phyloP scores from a whole-genome alignment of 2,888 invertebrate genomes.

The Drosophila parthenogenetica region DNA sequence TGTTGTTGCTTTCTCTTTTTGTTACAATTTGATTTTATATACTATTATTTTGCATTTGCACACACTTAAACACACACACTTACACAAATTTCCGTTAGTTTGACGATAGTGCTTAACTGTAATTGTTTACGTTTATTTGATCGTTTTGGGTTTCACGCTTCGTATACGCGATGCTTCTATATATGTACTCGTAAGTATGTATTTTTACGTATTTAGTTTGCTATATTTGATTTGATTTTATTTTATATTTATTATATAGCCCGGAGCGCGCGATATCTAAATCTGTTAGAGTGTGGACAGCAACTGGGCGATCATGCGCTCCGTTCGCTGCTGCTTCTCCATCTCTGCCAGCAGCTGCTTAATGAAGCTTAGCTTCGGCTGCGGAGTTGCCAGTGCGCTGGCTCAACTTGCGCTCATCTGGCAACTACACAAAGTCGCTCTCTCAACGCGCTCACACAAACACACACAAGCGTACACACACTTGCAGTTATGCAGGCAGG shows the following conservation, averaged over 20 bases:
- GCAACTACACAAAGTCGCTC: constrained; percentile 43
- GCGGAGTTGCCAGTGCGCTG: constrained; percentile 65
- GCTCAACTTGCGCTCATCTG: constrained; percentile 45
- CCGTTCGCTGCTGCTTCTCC: constrained; percentile 45
- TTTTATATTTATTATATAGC: constrained; percentile 37
- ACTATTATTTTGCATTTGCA: constrained; percentile 48
- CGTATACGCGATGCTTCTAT: constrained; percentile 68
- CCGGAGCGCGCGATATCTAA: constrained; percentile 71
- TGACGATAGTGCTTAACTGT: constrained; percentile 60
- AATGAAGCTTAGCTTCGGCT: constrained; percentile 74
- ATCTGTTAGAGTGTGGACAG: constrained; percentile 74
- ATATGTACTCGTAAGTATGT: not conserved
- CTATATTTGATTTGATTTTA: constrained; percentile 34
- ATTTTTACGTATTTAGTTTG: constrained; percentile 25
- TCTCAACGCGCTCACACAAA: not conserved
- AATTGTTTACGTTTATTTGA: constrained; percentile 70
- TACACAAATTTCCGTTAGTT: constrained; percentile 69
- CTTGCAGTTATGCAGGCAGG: not conserved
- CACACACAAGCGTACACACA: not conserved
- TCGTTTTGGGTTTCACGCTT: constrained; percentile 67
- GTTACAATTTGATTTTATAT: constrained; percentile 29
- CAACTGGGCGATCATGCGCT: constrained; percentile 72
- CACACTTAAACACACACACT: constrained; percentile 52
- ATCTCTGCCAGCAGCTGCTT: constrained; percentile 51
- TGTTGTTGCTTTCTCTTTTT: constrained; percentile 53